Conservation (phyloP, 2,113 vertebrate genomes). For the cattle (Bos taurus) region DNA sequence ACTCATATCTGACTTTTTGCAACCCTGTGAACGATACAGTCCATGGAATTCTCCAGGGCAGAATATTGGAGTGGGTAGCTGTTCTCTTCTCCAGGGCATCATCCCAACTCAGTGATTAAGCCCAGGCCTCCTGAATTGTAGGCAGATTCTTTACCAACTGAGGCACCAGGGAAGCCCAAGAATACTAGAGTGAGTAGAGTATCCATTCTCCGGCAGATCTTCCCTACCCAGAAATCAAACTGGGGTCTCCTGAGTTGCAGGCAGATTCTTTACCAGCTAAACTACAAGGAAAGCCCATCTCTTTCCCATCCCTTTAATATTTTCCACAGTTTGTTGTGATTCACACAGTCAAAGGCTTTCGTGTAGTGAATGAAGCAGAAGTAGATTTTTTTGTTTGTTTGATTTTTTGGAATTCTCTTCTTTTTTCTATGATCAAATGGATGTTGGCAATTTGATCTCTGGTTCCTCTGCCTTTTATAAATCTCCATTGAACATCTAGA, state of each 20-base stretch:
- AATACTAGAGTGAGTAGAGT: background rate
- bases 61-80: background rate
- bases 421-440: fast-evolving
- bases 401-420: fast-evolving
- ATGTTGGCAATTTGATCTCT: background rate
- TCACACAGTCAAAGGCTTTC: background rate
- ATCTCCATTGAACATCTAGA: background rate
- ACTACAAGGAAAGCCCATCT: background rate
- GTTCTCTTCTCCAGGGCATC: background rate
- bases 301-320: background rate
- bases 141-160: background rate
- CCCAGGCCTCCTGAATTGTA: background rate
- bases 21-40: background rate
- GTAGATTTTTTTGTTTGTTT: background rate
- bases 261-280: background rate
- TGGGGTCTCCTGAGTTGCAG: background rate
- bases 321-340: background rate
- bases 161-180: background rate
- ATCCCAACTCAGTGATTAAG: background rate
- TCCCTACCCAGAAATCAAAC: background rate
- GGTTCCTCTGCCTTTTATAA: background rate
- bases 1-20: background rate
- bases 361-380: background rate
- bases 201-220: background rate
- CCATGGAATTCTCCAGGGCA: background rate